Base-by-base conservation (phyloP, 2,888 invertebrate species). In the Lamellibrachia satsuma region DNA sequence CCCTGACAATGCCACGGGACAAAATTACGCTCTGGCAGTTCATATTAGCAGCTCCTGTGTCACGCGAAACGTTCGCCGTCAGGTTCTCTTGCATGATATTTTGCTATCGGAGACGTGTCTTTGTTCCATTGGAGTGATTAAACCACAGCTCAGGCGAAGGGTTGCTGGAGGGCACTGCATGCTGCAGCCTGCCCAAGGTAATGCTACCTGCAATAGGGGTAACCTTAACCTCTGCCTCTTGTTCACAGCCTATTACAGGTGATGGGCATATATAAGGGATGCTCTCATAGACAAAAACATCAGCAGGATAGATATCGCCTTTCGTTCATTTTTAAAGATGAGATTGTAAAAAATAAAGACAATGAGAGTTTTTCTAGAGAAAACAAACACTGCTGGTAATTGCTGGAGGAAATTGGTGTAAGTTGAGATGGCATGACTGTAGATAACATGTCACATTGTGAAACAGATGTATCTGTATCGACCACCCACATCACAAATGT, bases 291-390 rank as follows among this genome's bases (percentile, higher is more conserved):
- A 22, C 22, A 2, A n/a, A 75, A 22, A 75, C 75, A 6, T 75
- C 75, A 6, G 6, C 22, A 6, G 75, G 75, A 22, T 22, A 75
- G 22, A 75, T 75, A 75, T 75, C 75, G 4, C 15, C n/a, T 75
- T 75, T 75, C 75, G 15, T 60, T 60, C 60, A 75, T 75, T 75
- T 75, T 75, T 75, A 75, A 75, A 75, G 11, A 15, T 22, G 22
- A 6, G 22, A 75, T 6, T 6, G 75, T 22, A 6, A 75, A n/a
- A 75, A 39, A 39, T 39, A 39, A 75, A 75, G n/a, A 75, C 75
- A 75, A 75, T 15, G n/a, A 75, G 60, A 60, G 75, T 75, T 75
- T 75, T 75, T 75, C 75, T 75, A 75, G 75, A 75, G 75, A 75
- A 75, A 75, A 75, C n/a, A n/a, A 75, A 75, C 22, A 75, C 75